These are phyloP conservation scores for Alectura lathami DNA, from an alignment of 2,113 vertebrate genomes.

Conservation along the genomic window DNA sequence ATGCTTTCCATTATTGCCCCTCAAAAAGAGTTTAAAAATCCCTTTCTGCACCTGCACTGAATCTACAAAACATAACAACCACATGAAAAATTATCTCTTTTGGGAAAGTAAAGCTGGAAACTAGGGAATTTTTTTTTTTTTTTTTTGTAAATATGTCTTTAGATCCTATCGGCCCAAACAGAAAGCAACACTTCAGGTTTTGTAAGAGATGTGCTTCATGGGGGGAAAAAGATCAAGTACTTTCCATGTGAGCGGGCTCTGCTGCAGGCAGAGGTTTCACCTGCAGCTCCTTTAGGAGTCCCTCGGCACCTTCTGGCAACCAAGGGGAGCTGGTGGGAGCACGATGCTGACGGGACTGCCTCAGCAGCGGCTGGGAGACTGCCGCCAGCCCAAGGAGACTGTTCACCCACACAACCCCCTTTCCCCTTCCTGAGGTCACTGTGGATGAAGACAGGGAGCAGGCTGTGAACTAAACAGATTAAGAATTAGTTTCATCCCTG, in stretches of 20 bases:
- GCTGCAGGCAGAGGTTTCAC: too few relatives aligned
- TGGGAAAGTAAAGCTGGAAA: not conserved
- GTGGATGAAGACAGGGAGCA: not conserved
- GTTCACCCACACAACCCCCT: not conserved
- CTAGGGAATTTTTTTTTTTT: not conserved
- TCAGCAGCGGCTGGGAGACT: not conserved
- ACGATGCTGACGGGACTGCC: not conserved
- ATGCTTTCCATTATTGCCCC: not conserved
- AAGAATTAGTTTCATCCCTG: not conserved
- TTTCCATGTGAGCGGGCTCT: not conserved
- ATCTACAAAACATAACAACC: accelerated
- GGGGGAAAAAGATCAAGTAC: not conserved
- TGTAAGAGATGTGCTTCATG: not conserved
- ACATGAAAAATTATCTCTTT: not conserved
- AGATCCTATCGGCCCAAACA: not conserved
- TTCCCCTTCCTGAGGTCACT: not conserved
- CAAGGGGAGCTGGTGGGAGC: not conserved
- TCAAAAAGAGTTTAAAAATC: not conserved
- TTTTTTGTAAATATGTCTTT: not conserved
- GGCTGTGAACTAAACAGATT: not conserved
- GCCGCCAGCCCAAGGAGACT: not conserved
- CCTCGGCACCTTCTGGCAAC: not conserved
- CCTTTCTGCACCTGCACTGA: not conserved
- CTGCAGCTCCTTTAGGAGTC: not conserved
- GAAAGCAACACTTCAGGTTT: not conserved